Conservation (phyloP, 2,888 invertebrate genomes). For the Agrilus cyanescens region DNA sequence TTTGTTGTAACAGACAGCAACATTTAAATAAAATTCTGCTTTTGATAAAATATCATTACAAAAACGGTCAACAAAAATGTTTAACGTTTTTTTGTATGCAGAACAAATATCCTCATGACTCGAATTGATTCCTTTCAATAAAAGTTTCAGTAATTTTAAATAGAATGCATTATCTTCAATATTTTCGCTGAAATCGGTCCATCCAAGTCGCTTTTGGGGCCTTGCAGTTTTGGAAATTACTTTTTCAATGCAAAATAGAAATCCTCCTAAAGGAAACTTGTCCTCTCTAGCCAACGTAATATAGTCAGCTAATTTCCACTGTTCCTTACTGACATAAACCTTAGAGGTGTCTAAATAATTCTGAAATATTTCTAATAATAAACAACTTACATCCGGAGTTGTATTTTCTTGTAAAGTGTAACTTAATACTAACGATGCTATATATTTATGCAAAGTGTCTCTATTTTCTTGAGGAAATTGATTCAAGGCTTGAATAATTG, state of each 20-base stretch:
- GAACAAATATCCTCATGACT: constrained; percentile 24
- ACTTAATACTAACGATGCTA: constrained; percentile 36
- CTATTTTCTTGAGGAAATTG: constrained; percentile 13
- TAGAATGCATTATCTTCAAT: constrained; percentile 34
- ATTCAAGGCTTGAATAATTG: constrained; percentile 16
- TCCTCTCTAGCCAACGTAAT: constrained; percentile 34
- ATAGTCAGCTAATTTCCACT: constrained; percentile 29
- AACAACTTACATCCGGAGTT: constrained; percentile 31
- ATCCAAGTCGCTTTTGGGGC: constrained; percentile 32
- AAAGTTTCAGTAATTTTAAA: constrained; percentile 38
- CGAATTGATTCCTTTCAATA: constrained; percentile 39
- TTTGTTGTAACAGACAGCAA: constrained; percentile 31
- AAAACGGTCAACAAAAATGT: constrained; percentile 37
- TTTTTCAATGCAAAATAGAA: constrained; percentile 41
- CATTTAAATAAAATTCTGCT: constrained; percentile 45
- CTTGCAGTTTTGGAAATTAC: constrained; percentile 40
- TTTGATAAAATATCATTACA: constrained; percentile 37
- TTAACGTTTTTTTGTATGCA: constrained; percentile 24
- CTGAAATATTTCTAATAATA: constrained; percentile 36
- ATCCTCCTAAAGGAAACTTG: constrained; percentile 43
- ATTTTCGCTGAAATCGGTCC: constrained; percentile 36
- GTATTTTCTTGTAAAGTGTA: constrained; percentile 34
- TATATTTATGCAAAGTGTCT: constrained; percentile 22
- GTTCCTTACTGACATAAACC: constrained; percentile 30
- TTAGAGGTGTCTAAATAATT: constrained; percentile 34